phyloP scores from a whole-genome alignment of 2,888 invertebrate genomes.

The Meganola albula region DNA sequence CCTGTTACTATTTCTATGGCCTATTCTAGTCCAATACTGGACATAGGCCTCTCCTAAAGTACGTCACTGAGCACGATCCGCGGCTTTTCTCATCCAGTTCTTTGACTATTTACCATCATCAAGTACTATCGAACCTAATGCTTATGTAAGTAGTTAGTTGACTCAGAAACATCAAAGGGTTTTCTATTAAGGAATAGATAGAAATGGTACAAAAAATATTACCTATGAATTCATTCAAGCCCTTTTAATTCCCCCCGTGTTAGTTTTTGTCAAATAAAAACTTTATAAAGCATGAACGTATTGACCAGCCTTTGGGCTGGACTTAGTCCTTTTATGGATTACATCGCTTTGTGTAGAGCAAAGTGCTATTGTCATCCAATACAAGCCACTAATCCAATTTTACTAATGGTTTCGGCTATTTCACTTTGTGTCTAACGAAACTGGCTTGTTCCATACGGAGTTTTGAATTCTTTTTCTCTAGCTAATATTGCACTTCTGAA shows the following conservation, averaged over 20 bases:
- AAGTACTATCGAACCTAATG: too few species aligned
- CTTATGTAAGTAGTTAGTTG: too few species aligned
- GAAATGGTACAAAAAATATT: slow-evolving; percentile 12
- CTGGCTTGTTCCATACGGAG: slow-evolving; percentile 11
- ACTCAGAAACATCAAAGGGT: slow-evolving; percentile 11
- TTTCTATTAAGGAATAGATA: slow-evolving; percentile 5
- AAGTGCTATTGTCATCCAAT: slow-evolving; percentile 50
- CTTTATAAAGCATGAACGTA: slow-evolving; percentile 18
- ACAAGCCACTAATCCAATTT: slow-evolving; percentile 54
- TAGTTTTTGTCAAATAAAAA: slow-evolving; percentile 29
- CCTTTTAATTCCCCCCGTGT: slow-evolving; percentile 21
- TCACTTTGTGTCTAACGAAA: slow-evolving; percentile 24
- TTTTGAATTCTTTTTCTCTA: slow-evolving; percentile 7
- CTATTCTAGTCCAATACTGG: too few species aligned
- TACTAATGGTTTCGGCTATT: slow-evolving; percentile 48
- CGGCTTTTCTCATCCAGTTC: too few species aligned
- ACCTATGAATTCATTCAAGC: slow-evolving; percentile 17
- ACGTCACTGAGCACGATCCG: too few species aligned
- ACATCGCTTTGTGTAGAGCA: slow-evolving; percentile 33
- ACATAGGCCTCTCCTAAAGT: too few species aligned
- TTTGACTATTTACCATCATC: too few species aligned
- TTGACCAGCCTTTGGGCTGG: slow-evolving; percentile 15
- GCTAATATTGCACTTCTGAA: too few species aligned
- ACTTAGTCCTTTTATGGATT: slow-evolving; percentile 35
- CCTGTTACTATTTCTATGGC: too few species aligned